A percentile compares a stretch with the other conserved stretches of the same genome.
phyloP scores from a whole-genome alignment of 2,113 vertebrate genomes.

The Noturus placidus region DNA sequence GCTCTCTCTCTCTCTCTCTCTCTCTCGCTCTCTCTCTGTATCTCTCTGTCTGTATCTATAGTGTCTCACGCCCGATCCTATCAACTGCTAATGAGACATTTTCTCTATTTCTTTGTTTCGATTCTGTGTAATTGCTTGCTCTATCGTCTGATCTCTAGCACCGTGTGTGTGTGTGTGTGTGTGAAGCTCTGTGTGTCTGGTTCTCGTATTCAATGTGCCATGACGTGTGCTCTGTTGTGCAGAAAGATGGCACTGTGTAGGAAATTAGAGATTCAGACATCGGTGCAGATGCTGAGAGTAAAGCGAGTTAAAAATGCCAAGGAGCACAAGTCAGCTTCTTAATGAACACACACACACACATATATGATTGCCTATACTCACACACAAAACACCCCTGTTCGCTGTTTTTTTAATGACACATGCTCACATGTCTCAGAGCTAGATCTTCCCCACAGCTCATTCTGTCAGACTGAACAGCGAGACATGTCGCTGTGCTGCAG shows the following conservation, averaged over 20 bases:
- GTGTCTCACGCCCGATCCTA: not conserved
- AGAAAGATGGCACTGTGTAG: conserved; percentile 15
- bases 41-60: too few species aligned
- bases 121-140: conserved; percentile 26
- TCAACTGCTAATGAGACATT: not conserved
- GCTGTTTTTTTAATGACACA: conserved; percentile 20
- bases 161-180: not conserved
- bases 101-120: not conserved
- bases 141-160: not conserved
- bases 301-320: conserved; percentile 36
- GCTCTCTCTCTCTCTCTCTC: not conserved
- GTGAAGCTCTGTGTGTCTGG: not conserved
- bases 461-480: not conserved
- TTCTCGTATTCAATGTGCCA: not conserved
- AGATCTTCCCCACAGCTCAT: not conserved
- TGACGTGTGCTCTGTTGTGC: not conserved
- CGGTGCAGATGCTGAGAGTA: not conserved
- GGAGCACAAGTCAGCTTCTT: conserved; percentile 22
- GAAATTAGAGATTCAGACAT: conserved; percentile 24
- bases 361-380: not conserved
- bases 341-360: conserved; percentile 22
- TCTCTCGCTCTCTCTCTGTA: conserved; percentile 1
- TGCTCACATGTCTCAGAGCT: not conserved
- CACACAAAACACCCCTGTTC: conserved; percentile 21
- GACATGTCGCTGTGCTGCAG: not conserved